phyloP scores from a whole-genome alignment of 2,797 vertebrate genomes.

The Etheostoma perlongum region DNA sequence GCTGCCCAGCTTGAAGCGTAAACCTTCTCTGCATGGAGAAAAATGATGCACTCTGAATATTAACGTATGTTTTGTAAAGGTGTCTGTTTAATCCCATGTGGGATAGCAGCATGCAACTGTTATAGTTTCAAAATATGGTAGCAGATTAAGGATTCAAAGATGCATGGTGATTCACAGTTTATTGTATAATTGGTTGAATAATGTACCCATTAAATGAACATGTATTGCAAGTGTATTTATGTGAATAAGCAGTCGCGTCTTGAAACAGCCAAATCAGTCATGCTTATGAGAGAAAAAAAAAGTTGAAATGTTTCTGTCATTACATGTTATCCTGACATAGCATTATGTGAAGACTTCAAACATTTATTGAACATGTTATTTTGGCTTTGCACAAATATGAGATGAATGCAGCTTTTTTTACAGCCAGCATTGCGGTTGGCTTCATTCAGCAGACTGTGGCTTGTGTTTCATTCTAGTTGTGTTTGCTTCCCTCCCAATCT shows the following conservation, averaged over 20 bases:
- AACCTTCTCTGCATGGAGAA: background rate
- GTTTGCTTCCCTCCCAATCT: constrained; percentile 76
- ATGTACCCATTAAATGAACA: constrained; percentile 52
- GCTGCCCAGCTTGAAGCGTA: constrained; percentile 23
- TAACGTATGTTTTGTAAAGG: constrained; percentile 31
- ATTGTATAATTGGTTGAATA: constrained; percentile 59
- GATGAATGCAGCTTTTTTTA: constrained; percentile 45
- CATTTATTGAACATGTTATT: constrained; percentile 50
- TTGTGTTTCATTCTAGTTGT: constrained; percentile 78
- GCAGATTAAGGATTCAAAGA: constrained; percentile 46
- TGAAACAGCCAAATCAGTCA: constrained; percentile 26
- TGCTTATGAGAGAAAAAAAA: background rate
- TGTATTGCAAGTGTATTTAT: constrained; percentile 44
- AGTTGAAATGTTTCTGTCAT: constrained; percentile 1
- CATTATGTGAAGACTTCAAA: constrained; percentile 37
- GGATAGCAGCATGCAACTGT: constrained; percentile 11
- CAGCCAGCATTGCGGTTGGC: constrained; percentile 52
- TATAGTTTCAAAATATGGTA: constrained; percentile 40
- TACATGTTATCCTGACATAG: background rate
- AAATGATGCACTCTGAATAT: constrained; percentile 16
- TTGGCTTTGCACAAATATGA: constrained; percentile 48
- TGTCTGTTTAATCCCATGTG: constrained; percentile 43
- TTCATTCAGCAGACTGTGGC: constrained; percentile 63
- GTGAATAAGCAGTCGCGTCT: constrained; percentile 23
- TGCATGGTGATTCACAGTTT: constrained; percentile 44